Evolutionary conservation across 2,113 vertebrate genomes (phyloP).

Genomic region (Sorex fumeus): DNA sequence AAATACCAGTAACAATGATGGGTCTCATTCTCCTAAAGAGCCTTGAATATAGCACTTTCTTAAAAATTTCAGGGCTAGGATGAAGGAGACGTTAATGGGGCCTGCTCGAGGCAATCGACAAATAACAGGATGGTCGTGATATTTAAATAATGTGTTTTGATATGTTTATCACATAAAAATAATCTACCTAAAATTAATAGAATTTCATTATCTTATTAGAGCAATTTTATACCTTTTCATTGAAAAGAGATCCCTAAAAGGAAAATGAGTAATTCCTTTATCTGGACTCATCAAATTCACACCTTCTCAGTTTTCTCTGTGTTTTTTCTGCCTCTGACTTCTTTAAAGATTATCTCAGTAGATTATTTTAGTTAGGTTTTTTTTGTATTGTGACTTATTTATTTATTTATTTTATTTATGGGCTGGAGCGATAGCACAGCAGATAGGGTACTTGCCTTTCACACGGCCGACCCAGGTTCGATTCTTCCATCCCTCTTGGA

Average conservation of each 20-base stretch:
- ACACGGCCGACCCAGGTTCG: no score
- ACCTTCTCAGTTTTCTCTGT: not conserved
- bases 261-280: slow-evolving; percentile 8
- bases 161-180: slow-evolving; percentile 36
- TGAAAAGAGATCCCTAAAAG: not conserved
- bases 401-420: no score
- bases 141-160: not conserved
- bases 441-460: no score
- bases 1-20: no score
- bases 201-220: slow-evolving; percentile 30
- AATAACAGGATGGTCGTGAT: no score
- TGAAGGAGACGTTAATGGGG: no score
- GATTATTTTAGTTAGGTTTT: not conserved
- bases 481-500: no score
- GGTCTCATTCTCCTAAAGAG: no score
- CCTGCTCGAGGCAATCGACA: no score
- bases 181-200: not conserved
- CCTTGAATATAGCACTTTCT: no score
- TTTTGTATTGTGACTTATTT: slow-evolving; percentile 46
- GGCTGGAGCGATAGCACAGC: no score
- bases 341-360: not conserved
- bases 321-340: slow-evolving; percentile 19
- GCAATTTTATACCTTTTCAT: not conserved
- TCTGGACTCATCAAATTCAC: not conserved
- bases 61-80: no score